A percentile compares a stretch with the other conserved stretches of the same genome.
Evolutionary conservation across 1,140 invertebrate genomes (phyloP).

Genomic region (Samia ricini): DNA sequence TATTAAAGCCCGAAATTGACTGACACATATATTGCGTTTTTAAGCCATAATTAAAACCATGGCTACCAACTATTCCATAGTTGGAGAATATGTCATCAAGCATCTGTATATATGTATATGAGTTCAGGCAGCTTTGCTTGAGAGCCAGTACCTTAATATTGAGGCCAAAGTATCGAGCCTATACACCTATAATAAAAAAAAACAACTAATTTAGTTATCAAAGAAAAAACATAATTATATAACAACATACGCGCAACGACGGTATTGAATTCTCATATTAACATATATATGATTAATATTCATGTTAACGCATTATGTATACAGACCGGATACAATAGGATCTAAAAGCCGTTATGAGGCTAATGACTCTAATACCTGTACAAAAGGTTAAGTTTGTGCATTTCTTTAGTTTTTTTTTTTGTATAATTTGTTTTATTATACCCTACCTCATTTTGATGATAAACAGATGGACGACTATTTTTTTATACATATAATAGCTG

Average conservation of each 20-base stretch:
- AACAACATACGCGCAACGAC: conserved; percentile 1
- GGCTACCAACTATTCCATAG: too few species aligned
- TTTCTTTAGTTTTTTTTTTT: conserved; percentile 19
- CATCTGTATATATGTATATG: too few species aligned
- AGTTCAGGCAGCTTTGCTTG: too few species aligned
- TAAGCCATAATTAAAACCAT: too few species aligned
- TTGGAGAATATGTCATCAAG: too few species aligned
- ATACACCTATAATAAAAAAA: too few species aligned
- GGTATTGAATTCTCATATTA: background rate
- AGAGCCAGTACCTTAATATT: too few species aligned
- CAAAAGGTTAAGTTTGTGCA: conserved; percentile 22
- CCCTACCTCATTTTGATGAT: conserved; percentile 23
- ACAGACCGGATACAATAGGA: background rate
- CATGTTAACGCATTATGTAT: conserved; percentile 5
- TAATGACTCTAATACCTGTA: conserved; percentile 5
- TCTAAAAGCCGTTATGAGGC: conserved; percentile 5
- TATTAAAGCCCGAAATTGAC: too few species aligned
- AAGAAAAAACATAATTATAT: background rate
- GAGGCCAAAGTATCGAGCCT: too few species aligned
- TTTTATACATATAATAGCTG: background rate
- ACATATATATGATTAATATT: conserved; percentile 7
- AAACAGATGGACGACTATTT: too few species aligned
- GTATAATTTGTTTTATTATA: conserved; percentile 9
- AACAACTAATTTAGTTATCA: too few species aligned
- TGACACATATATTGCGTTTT: too few species aligned